phyloP scores from a whole-genome alignment of 2,113 vertebrate genomes.

The Cephalopterus ornatus region DNA sequence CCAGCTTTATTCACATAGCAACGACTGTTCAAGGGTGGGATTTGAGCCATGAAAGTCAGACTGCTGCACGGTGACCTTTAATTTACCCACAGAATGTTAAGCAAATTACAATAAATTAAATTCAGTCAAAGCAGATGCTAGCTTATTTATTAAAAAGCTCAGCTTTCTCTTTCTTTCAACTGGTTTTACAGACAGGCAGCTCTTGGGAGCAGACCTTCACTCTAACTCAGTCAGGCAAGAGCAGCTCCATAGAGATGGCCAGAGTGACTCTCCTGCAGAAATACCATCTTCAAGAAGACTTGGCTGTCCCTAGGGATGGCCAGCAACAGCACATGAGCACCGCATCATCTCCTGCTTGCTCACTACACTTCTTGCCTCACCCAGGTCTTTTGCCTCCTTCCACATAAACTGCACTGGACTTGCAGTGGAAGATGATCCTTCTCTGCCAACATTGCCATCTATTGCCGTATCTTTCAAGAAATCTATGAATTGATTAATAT shows the following conservation, averaged over 20 bases:
- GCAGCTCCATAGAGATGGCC: background rate
- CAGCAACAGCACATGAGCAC: background rate
- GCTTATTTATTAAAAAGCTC: constrained; percentile 55
- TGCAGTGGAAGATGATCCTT: background rate
- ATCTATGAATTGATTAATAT: background rate
- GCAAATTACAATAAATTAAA: constrained; percentile 58
- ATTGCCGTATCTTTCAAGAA: background rate
- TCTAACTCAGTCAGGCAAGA: background rate
- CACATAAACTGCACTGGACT: fast-evolving
- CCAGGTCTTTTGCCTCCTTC: background rate
- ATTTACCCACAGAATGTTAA: constrained; percentile 40
- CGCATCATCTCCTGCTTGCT: background rate
- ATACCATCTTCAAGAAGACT: background rate
- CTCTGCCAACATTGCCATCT: background rate
- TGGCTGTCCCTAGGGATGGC: background rate
- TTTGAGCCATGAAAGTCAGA: constrained; percentile 15
- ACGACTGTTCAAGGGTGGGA: background rate
- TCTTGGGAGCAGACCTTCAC: background rate
- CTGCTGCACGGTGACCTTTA: constrained; percentile 7
- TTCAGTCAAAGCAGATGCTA: constrained; percentile 35
- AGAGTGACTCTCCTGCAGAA: background rate
- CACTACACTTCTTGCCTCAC: background rate
- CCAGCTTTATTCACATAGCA: background rate
- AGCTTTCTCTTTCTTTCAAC: constrained; percentile 11
- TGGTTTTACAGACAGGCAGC: background rate